Evolutionary conservation across 1,140 invertebrate genomes (phyloP), one percentile per base, ranked within the genome.

Genomic region (Caenorhabditis inopinata): DNA sequence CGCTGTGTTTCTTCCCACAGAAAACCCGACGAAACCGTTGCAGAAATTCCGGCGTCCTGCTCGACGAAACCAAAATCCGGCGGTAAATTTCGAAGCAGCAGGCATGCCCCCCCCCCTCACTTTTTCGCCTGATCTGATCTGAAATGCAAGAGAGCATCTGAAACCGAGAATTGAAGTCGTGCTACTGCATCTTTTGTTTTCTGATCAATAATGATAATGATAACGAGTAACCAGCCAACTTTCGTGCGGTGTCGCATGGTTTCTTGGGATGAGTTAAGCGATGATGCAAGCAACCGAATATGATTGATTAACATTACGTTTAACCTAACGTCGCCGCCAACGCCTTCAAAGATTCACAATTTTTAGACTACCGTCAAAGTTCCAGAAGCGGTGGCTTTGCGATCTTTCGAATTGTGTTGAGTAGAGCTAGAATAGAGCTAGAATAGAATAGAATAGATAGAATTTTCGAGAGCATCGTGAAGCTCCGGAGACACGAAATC

Each of bases 231-330:
- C 58, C 58, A 38, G 58, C 58, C n/a, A n/a, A 42, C 21, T 38
- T 68, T 68, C 38, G 32, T 68, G 58, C 58, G 58, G 58, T 68
- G 58, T 68, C 32, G 58, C 58, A 68, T 68, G 58, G 58, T 68
- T 68, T 68, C 38, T 68, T 23, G 51, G 38, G 16, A 68, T 68
- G 58, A 68, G 58, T 18, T 68, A 16, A 38, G n/a, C 1, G 18
- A 29, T 32, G 25, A 73, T 38, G 62, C 27, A 38, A 45, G 74
- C 21, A 75, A 16, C 21, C n/a, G n/a, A n/a, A n/a, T n/a, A n/a
- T 46, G 29, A 46, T 75, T 23, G 18, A 75, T 27, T 12, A 27
- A 21, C 74, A 75, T 21, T 21, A 46, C 42, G 45, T 5, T 42
- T 42, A 42, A 42, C 14, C 38, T 42, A 42, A 42, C 38, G 5